Conservation (phyloP, 2,888 invertebrate genomes). For the Hyppa rectilinea region DNA sequence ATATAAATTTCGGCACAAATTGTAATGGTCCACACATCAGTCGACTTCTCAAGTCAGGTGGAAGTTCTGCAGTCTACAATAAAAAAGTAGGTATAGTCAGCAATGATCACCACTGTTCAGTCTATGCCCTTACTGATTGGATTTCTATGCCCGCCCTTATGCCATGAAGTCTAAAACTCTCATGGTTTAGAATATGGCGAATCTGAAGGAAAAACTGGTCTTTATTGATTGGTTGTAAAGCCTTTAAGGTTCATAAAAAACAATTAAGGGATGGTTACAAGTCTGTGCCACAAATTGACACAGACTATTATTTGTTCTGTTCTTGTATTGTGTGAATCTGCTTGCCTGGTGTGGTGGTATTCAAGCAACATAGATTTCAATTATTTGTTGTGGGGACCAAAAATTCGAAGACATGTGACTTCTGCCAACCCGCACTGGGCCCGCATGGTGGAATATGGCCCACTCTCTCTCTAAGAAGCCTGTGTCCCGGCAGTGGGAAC, state of each 20-base stretch:
- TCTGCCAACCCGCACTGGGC: too few species aligned
- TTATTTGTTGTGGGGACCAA: background rate
- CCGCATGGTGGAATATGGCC: too few species aligned
- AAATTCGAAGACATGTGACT: too few species aligned
- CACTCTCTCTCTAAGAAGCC: too few species aligned
- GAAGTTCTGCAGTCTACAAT: conserved; percentile 84
- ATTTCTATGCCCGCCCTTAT: background rate
- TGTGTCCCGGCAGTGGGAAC: too few species aligned
- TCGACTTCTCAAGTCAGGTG: conserved; percentile 81
- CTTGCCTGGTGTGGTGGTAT: background rate
- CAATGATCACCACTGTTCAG: background rate
- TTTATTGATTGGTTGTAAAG: background rate
- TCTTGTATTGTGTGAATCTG: too few species aligned
- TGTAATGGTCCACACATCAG: conserved; percentile 81
- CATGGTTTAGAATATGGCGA: background rate
- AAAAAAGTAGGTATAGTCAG: conserved; percentile 41
- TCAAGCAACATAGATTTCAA: background rate
- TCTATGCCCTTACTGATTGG: too few species aligned
- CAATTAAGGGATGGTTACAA: too few species aligned
- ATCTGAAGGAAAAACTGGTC: background rate
- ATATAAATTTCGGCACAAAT: conserved; percentile 85
- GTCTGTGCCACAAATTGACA: background rate
- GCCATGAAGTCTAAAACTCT: background rate
- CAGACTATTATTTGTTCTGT: too few species aligned
- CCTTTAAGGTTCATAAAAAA: background rate